Conservation (phyloP, 2,888 invertebrate genomes). For the Hipparchia semele region DNA sequence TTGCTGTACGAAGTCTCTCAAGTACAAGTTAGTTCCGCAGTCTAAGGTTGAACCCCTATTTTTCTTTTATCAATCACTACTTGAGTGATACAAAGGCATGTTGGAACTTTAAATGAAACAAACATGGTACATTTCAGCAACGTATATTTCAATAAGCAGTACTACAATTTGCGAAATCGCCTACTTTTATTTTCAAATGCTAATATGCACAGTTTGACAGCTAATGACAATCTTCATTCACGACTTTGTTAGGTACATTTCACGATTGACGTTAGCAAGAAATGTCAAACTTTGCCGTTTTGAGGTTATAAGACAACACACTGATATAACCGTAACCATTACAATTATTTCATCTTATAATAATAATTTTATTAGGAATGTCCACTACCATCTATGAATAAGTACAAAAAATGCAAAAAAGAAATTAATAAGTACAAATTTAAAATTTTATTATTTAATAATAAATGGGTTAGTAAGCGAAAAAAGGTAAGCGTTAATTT, state of each 20-base stretch:
- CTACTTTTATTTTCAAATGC: conserved; percentile 16
- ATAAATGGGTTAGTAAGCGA: conserved; percentile 17
- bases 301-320: conserved; percentile 1
- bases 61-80: too few relatives aligned
- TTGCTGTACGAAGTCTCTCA: too few relatives aligned
- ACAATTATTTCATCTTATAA: conserved; percentile 19
- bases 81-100: too few relatives aligned
- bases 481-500: background rate
- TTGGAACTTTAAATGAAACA: conserved; percentile 10
- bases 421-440: conserved; percentile 22
- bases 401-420: conserved; percentile 22
- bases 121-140: conserved; percentile 31
- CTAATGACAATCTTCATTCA: background rate
- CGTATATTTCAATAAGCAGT: conserved; percentile 34
- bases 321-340: conserved; percentile 14
- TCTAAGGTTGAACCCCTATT: too few relatives aligned
- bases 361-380: conserved; percentile 21
- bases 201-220: background rate
- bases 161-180: conserved; percentile 26
- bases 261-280: background rate
- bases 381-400: conserved; percentile 15
- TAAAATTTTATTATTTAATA: background rate
- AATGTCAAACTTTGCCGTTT: background rate
- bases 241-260: background rate
- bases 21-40: too few relatives aligned